Conservation (phyloP, 2,797 vertebrate genomes). For the Danio albolineatus region DNA sequence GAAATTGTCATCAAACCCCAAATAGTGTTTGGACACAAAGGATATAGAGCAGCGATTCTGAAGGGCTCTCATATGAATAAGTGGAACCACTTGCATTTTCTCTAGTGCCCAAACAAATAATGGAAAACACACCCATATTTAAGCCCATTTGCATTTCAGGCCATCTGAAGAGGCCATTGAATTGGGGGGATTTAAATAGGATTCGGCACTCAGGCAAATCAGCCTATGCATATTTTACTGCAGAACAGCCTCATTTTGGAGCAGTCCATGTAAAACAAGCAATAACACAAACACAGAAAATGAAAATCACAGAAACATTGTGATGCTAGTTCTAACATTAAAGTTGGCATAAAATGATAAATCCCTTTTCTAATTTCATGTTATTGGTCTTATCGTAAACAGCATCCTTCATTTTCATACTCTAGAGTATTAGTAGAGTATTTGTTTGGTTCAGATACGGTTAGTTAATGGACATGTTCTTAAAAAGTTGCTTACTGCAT, state of each 20-base stretch:
- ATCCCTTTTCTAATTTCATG: neutral
- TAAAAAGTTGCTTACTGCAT: no score
- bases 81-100: slow-evolving; percentile 62
- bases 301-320: neutral
- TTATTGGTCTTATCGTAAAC: neutral
- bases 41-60: slow-evolving; percentile 55
- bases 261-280: neutral
- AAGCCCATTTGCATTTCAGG: slow-evolving; percentile 56
- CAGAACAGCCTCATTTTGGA: slow-evolving; percentile 4
- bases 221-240: slow-evolving; percentile 26
- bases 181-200: slow-evolving; percentile 30
- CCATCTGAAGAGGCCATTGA: slow-evolving; percentile 45
- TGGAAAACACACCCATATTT: slow-evolving; percentile 59
- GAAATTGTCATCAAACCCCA: slow-evolving; percentile 53
- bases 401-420: neutral
- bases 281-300: neutral
- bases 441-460: no score
- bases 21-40: slow-evolving; percentile 52
- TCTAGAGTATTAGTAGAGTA: no score
- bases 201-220: slow-evolving; percentile 38
- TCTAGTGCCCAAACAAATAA: slow-evolving; percentile 56
- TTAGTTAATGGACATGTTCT: no score
- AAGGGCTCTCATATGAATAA: slow-evolving; percentile 68
- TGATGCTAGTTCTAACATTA: neutral
- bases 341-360: neutral